These are phyloP conservation scores for Bathynomus jamesi DNA, from an alignment of 1,140 invertebrate genomes.

Conservation along the genomic window DNA sequence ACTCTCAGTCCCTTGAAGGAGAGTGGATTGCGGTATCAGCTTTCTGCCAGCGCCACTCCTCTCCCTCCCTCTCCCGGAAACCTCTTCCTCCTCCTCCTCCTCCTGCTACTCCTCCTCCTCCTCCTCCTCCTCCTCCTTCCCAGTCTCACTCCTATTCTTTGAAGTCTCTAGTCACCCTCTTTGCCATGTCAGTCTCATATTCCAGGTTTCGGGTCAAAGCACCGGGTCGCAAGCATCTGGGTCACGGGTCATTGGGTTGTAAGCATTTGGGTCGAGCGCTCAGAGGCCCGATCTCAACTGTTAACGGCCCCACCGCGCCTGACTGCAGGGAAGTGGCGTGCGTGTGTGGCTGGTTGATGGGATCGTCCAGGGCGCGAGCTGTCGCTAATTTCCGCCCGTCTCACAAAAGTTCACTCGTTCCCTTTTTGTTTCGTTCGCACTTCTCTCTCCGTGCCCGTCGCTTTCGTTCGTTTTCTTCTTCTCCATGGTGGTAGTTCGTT, in stretches of 20 bases:
- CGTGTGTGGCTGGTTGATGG: constrained; percentile 26
- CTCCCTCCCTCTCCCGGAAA: not conserved
- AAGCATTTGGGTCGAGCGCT: too few relatives aligned
- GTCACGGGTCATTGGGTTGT: not conserved
- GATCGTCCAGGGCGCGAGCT: constrained; percentile 27
- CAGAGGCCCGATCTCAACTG: not conserved
- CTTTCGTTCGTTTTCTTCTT: constrained; percentile 29
- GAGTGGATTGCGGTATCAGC: too few relatives aligned
- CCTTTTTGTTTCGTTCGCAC: constrained; percentile 18
- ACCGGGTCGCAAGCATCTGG: not conserved
- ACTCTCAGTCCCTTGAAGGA: too few relatives aligned
- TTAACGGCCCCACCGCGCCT: constrained; percentile 17
- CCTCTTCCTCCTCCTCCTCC: not conserved
- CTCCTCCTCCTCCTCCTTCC: not conserved
- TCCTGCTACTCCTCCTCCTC: not conserved
- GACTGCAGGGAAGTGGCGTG: constrained; percentile 24
- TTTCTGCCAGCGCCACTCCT: not conserved
- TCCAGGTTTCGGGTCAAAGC: not conserved
- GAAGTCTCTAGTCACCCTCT: not conserved
- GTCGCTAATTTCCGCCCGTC: constrained; percentile 32
- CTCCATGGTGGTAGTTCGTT: constrained; percentile 17
- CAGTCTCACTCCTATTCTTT: not conserved
- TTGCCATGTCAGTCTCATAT: not conserved
- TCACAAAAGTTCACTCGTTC: constrained; percentile 21
- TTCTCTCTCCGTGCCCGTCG: constrained; percentile 20